Conservation (phyloP, 2,113 vertebrate species). For the Sylvia atricapilla region DNA sequence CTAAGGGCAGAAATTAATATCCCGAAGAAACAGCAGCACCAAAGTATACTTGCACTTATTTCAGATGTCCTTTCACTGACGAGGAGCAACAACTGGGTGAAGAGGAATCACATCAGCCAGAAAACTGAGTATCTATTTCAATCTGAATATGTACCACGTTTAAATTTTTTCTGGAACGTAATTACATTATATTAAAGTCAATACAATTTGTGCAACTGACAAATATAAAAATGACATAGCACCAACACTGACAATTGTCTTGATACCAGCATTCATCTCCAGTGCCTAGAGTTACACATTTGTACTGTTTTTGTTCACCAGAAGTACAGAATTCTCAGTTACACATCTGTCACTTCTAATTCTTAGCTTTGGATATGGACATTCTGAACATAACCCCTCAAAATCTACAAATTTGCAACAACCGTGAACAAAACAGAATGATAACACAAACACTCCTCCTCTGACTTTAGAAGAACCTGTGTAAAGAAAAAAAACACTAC, state of each 20-base stretch:
- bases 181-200: background rate
- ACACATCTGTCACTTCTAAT: background rate
- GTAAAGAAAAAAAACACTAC: background rate
- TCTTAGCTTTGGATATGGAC: background rate
- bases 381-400: background rate
- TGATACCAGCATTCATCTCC: slow-evolving; percentile 11
- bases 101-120: background rate
- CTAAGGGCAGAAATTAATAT: background rate
- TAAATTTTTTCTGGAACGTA: slow-evolving; percentile 9
- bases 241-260: slow-evolving; percentile 23
- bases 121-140: background rate
- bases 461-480: background rate
- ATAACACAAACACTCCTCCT: background rate
- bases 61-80: background rate
- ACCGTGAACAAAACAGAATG: background rate
- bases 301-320: slow-evolving; percentile 28
- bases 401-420: background rate
- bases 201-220: background rate
- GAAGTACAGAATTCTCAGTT: background rate
- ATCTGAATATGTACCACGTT: background rate
- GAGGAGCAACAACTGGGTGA: background rate
- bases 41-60: background rate
- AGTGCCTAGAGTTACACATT: slow-evolving; percentile 6
- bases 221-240: slow-evolving; percentile 50
- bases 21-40: background rate